These are phyloP conservation scores for Meandrina meandrites DNA, from an alignment of 92 coral and sea anemone species.

Conservation along the genomic window DNA sequence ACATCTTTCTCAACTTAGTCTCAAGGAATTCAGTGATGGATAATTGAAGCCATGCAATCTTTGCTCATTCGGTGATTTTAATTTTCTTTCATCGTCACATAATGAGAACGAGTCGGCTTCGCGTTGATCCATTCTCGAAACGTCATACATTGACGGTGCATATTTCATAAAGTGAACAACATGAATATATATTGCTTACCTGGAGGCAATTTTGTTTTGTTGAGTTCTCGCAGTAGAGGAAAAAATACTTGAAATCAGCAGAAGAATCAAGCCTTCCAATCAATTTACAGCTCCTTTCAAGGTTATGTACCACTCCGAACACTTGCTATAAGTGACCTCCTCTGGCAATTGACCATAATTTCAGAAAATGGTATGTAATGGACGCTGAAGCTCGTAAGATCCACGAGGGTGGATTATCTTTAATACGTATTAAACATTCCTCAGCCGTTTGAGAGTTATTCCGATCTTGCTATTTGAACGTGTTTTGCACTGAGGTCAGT, in stretches of 20 bases:
- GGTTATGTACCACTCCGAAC: not conserved
- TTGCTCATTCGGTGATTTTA: not conserved
- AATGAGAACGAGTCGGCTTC: not conserved
- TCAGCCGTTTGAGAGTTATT: not conserved
- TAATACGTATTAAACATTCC: constrained; percentile 44
- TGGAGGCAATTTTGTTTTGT: not conserved
- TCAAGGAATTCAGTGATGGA: not conserved
- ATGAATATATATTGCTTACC: constrained; percentile 5
- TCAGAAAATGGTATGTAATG: constrained; percentile 21
- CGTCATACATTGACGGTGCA: not conserved
- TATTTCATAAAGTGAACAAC: not conserved
- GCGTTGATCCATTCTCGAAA: not conserved
- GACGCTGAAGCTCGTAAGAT: not conserved
- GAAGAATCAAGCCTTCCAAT: not conserved
- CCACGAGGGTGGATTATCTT: constrained; percentile 14
- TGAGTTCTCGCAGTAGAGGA: not conserved
- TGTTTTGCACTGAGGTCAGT: not conserved
- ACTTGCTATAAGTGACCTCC: not conserved
- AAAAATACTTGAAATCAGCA: constrained; percentile 7
- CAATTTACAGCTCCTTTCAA: constrained; percentile 12
- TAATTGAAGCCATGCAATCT: not conserved
- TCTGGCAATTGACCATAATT: constrained; percentile 7
- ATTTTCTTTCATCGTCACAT: not conserved
- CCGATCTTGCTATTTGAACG: not conserved
- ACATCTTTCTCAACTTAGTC: not conserved